Percentiles rank a stretch among this genome's conserved stretches.
Evolutionary conservation across 2,888 invertebrate species (phyloP).

Genomic region (Parnassius smintheus): DNA sequence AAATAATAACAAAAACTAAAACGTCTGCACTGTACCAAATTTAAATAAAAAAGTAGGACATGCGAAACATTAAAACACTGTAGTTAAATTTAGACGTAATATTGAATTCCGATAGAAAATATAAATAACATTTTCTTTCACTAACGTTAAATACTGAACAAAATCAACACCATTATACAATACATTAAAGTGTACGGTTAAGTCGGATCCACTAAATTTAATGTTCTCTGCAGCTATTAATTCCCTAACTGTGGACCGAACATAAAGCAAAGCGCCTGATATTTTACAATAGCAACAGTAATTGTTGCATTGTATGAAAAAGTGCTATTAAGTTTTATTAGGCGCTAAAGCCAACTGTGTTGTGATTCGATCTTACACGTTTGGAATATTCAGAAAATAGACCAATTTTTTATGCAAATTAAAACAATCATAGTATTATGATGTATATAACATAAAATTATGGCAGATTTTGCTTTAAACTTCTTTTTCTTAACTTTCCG

Average conservation of each 20-base stretch:
- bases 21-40: no score
- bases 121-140: constrained; percentile 1
- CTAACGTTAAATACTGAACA: neutral
- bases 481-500: no score
- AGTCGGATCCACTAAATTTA: constrained; percentile 26
- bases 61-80: no score
- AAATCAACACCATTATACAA: constrained; percentile 11
- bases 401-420: no score
- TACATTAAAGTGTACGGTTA: constrained; percentile 17
- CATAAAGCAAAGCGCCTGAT: constrained; percentile 33
- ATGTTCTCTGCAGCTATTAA: constrained; percentile 25
- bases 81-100: no score
- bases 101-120: neutral
- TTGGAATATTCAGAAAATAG: no score
- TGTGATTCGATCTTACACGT: neutral
- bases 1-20: no score
- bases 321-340: constrained; percentile 39
- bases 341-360: constrained; percentile 31
- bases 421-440: no score
- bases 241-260: constrained; percentile 22
- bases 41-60: no score
- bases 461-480: no score
- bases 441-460: no score
- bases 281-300: constrained; percentile 34
- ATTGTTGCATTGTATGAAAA: constrained; percentile 33